Conservation (phyloP, 2,113 vertebrate genomes). For the Prunella fulvescens region DNA sequence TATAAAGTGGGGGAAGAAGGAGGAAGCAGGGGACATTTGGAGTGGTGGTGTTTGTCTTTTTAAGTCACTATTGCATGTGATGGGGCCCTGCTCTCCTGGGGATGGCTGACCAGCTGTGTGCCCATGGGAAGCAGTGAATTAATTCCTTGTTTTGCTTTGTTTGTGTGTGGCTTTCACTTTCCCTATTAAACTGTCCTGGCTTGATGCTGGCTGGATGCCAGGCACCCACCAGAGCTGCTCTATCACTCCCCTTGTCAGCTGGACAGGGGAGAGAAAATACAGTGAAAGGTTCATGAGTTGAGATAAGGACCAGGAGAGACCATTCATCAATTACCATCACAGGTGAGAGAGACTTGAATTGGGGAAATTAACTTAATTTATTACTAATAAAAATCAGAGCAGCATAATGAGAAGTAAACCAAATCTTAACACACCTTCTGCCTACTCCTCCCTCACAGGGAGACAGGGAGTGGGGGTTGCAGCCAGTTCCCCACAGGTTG, state of each 20-base stretch:
- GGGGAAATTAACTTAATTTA: background rate
- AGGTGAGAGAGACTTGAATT: background rate
- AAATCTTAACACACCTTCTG: background rate
- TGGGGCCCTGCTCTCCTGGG: background rate
- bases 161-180: background rate
- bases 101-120: background rate
- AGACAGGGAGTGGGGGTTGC: background rate
- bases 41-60: background rate
- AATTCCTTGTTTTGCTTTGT: background rate
- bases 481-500: background rate
- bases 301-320: background rate
- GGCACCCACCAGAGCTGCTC: background rate
- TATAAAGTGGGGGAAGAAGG: background rate
- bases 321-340: background rate
- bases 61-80: background rate
- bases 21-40: background rate
- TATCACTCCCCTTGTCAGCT: background rate
- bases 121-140: background rate
- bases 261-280: background rate
- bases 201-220: background rate
- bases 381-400: background rate
- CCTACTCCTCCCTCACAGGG: background rate
- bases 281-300: background rate
- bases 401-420: background rate
- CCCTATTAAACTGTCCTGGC: background rate